These are phyloP conservation scores for Protobothrops flavoviridis DNA, from an alignment of 2,113 vertebrate genomes.

Conservation along the genomic window DNA sequence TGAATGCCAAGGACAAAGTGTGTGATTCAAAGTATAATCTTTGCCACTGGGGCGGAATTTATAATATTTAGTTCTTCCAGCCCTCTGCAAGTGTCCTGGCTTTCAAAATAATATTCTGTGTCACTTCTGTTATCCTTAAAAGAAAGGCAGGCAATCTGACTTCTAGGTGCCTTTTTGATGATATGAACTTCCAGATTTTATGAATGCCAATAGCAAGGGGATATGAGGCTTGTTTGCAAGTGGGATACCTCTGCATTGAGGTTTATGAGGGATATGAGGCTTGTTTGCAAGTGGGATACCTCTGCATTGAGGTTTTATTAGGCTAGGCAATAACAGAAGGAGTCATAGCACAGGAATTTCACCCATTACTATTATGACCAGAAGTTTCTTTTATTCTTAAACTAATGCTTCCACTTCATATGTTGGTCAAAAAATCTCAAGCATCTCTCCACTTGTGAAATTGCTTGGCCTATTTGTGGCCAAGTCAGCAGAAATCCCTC, in stretches of 20 bases:
- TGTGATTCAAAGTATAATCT: background rate
- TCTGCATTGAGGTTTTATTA: background rate
- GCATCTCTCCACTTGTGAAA: constrained; percentile 54
- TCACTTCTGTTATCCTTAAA: background rate
- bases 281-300: background rate
- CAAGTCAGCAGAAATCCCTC: constrained; percentile 63
- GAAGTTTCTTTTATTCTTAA: background rate
- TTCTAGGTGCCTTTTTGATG: background rate
- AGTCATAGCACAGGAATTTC: background rate
- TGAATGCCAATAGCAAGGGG: background rate
- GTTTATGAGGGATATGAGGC: background rate
- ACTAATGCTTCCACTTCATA: constrained; percentile 35
- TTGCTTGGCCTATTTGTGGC: constrained; percentile 51
- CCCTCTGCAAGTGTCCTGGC: background rate
- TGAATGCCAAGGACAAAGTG: background rate
- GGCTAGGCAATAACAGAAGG: background rate
- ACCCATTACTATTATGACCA: background rate
- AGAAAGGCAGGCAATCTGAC: background rate
- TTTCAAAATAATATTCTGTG: background rate
- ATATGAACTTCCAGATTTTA: background rate
- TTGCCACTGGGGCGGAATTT: background rate
- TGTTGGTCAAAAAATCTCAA: constrained; percentile 49
- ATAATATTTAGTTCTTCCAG: background rate
- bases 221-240: background rate
- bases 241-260: background rate